Evolutionary conservation across 2,797 vertebrate species (phyloP), one percentile per base, ranked within the genome.

Genomic region (Stomatorhinus walkeri): DNA sequence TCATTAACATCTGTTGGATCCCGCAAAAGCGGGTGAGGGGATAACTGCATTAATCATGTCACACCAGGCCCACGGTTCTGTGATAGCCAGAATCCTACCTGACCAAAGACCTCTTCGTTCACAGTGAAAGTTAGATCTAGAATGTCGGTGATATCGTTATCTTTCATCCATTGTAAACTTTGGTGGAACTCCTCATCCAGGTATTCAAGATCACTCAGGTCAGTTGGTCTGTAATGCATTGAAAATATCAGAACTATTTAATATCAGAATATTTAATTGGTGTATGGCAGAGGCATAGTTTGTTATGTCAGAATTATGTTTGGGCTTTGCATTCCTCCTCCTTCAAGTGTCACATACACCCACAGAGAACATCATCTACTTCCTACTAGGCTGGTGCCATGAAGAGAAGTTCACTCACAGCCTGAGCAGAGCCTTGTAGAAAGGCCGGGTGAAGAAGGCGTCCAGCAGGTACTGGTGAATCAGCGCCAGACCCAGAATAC

Each of bases 121-220:
- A 99, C 98, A 0, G 98, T 99, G 93, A 99, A 99, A 85, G 97
- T 99, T 90, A 99, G 96, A 92, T 99, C 98, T 81, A 99, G 94
- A 91, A 99, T 98, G 91, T 99, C 97, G 0, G 98, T 99, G 93
- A 99, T 99, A 92, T 98, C 97, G 32, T 99, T 99, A 93, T 99
- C 98, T 90, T 99, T 99, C 98, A 99, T 98, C 98, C 98, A 99
- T 90, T 99, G 98, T 92, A 99, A 95, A 87, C 98, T 99, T 91
- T 98, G 98, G 91, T 99, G 98, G 92, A 99, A 99, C 93, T 99
- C 98, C 93, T 99, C 98, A 89, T 99, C 98, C 93, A 99, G 94
- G 90, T 98, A 99, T 92, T 99, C 98, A 85, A 99, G 95, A 90
- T 99, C 98, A 3, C 97, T 99, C 93, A 99, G 94, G 92, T 99